Conservation (phyloP, 2,888 invertebrate genomes). For the Tetragnatha montana region DNA sequence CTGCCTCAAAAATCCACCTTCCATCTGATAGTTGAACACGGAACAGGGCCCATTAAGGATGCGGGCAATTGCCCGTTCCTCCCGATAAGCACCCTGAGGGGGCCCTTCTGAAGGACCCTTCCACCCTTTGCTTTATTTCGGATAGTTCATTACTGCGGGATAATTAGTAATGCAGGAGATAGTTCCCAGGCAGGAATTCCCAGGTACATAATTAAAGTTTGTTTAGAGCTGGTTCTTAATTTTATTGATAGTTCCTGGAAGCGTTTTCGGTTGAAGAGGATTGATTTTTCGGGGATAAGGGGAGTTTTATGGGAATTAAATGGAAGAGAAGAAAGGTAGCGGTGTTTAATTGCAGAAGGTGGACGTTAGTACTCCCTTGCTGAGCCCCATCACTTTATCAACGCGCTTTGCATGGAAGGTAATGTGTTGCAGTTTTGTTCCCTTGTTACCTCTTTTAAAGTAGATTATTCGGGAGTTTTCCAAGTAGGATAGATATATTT, state of each 20-base stretch:
- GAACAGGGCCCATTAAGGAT: neutral
- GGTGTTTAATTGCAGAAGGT: neutral
- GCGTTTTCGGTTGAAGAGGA: constrained; percentile 14
- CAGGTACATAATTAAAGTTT: constrained; percentile 53
- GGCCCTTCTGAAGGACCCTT: constrained; percentile 13
- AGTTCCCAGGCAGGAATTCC: constrained; percentile 28
- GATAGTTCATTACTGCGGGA: constrained; percentile 39
- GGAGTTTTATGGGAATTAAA: constrained; percentile 5
- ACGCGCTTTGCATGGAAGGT: neutral
- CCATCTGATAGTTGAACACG: constrained; percentile 19
- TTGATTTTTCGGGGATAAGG: constrained; percentile 30
- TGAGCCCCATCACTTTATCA: neutral
- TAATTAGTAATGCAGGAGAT: constrained; percentile 40
- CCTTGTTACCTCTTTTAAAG: neutral
- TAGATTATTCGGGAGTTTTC: neutral
- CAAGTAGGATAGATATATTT: neutral
- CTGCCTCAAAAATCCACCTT: constrained; percentile 20
- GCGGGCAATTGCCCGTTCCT: constrained; percentile 43
- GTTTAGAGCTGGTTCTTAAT: constrained; percentile 39
- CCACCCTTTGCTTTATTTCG: constrained; percentile 34
- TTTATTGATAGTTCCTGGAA: constrained; percentile 50
- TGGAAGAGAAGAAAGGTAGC: neutral
- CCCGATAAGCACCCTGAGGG: constrained; percentile 37
- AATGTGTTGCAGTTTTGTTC: neutral
- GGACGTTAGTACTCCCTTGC: neutral